A percentile compares a stretch with the other conserved stretches of the same genome.
Conservation (phyloP, 2,888 invertebrate species). For the Scotopteryx bipunctaria region DNA sequence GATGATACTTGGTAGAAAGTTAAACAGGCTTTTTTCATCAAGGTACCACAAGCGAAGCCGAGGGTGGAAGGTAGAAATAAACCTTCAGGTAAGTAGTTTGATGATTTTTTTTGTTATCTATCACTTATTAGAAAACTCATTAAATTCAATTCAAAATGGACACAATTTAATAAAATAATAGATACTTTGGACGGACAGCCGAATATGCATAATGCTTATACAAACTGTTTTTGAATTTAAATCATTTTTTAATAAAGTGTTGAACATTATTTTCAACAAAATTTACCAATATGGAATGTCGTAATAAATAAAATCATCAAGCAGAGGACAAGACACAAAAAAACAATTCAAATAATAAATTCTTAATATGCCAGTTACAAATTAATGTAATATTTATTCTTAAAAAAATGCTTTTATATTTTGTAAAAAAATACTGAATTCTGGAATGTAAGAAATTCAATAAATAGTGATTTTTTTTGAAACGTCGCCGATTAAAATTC, state of each 20-base stretch:
- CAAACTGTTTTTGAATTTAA: constrained; percentile 13
- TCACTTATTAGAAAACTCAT: not conserved
- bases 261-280: not conserved
- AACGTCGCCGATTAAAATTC: constrained; percentile 34
- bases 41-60: no score
- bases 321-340: not conserved
- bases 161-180: constrained; percentile 5
- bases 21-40: no score
- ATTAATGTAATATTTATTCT: constrained; percentile 3
- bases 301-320: not conserved
- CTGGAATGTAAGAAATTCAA: constrained; percentile 57
- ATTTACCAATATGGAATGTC: constrained; percentile 18
- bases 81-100: no score
- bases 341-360: constrained; percentile 20
- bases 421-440: constrained; percentile 49
- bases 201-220: constrained; percentile 19
- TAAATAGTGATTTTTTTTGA: constrained; percentile 27
- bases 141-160: constrained; percentile 4
- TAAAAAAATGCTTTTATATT: constrained; percentile 15
- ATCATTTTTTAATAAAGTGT: not conserved
- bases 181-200: constrained; percentile 26
- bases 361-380: constrained; percentile 1
- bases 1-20: no score
- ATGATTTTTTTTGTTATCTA: no score
- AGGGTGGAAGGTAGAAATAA: no score